Percentiles rank a stretch among this genome's conserved stretches.
These are phyloP conservation scores for Rachycentron canadum DNA, from an alignment of 2,797 vertebrate genomes.

Conservation along the genomic window DNA sequence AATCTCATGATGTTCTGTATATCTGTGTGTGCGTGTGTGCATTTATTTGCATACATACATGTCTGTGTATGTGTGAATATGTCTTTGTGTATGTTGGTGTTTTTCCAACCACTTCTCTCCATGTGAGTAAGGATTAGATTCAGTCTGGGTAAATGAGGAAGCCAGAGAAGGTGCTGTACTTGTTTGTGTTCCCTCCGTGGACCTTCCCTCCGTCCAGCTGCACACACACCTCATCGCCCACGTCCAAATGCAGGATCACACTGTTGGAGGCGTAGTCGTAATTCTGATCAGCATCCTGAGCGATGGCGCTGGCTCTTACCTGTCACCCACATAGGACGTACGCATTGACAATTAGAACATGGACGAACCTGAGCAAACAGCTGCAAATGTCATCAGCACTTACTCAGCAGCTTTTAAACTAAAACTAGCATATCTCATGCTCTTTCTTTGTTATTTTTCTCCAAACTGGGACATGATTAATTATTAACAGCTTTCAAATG, in stretches of 20 bases:
- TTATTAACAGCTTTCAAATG: slow-evolving; percentile 44
- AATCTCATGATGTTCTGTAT: slow-evolving; percentile 44
- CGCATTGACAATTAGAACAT: slow-evolving; percentile 71
- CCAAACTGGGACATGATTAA: slow-evolving; percentile 14
- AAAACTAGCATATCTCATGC: background rate
- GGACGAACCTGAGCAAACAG: slow-evolving; percentile 54
- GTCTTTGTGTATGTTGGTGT: slow-evolving; percentile 32
- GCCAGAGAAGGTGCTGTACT: slow-evolving; percentile 98
- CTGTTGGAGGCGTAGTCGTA: slow-evolving; percentile 98
- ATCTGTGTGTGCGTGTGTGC: slow-evolving; percentile 38
- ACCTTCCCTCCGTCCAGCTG: slow-evolving; percentile 97
- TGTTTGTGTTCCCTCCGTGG: slow-evolving; percentile 97
- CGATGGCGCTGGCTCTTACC: slow-evolving; percentile 97
- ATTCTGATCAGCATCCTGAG: slow-evolving; percentile 98
- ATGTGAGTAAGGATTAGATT: slow-evolving; percentile 54
- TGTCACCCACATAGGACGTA: slow-evolving; percentile 78
- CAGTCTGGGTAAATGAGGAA: slow-evolving; percentile 98
- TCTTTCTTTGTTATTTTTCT: background rate
- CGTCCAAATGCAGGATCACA: slow-evolving; percentile 96
- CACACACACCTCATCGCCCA: slow-evolving; percentile 96
- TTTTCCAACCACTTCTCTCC: slow-evolving; percentile 11
- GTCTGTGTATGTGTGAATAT: slow-evolving; percentile 29
- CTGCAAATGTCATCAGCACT: slow-evolving; percentile 58
- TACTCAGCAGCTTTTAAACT: slow-evolving; percentile 22
- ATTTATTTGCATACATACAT: slow-evolving; percentile 60